Evolutionary conservation across 2,113 vertebrate species (phyloP).

Genomic region (Thunnus thynnus): DNA sequence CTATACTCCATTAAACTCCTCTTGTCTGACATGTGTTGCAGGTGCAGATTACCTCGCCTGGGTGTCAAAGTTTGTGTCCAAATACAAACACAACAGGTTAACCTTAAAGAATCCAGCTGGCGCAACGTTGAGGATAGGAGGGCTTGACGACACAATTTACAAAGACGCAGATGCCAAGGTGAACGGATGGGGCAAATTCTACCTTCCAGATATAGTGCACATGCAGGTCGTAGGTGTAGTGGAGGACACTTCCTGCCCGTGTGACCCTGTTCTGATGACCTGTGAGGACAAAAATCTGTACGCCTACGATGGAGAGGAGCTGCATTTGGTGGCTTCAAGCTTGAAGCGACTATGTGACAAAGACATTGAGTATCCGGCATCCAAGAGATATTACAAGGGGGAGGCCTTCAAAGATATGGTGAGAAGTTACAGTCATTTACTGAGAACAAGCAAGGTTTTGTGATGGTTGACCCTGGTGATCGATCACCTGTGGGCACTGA

Average conservation of each 20-base stretch:
- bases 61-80: neutral
- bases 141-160: slow-evolving; percentile 50
- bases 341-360: accelerated
- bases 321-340: slow-evolving; percentile 51
- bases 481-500: neutral
- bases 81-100: accelerated
- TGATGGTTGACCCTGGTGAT: neutral
- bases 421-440: neutral
- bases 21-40: slow-evolving; percentile 12
- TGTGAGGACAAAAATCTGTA: slow-evolving; percentile 47
- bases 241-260: neutral
- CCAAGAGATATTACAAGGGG: slow-evolving; percentile 36
- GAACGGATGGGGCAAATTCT: slow-evolving; percentile 60
- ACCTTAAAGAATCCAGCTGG: accelerated
- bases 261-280: slow-evolving; percentile 63
- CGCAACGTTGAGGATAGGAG: neutral
- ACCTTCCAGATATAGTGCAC: slow-evolving; percentile 3
- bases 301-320: slow-evolving; percentile 52
- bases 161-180: accelerated
- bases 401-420: slow-evolving; percentile 63
- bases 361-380: slow-evolving; percentile 48
- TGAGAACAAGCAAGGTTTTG: neutral
- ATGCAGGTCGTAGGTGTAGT: slow-evolving; percentile 64
- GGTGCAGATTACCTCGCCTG: accelerated
- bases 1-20: neutral